These are phyloP conservation scores for Actinopyga echinites DNA, from an alignment of 53 echinoderm and acorn worm genomes.

Conservation along the genomic window DNA sequence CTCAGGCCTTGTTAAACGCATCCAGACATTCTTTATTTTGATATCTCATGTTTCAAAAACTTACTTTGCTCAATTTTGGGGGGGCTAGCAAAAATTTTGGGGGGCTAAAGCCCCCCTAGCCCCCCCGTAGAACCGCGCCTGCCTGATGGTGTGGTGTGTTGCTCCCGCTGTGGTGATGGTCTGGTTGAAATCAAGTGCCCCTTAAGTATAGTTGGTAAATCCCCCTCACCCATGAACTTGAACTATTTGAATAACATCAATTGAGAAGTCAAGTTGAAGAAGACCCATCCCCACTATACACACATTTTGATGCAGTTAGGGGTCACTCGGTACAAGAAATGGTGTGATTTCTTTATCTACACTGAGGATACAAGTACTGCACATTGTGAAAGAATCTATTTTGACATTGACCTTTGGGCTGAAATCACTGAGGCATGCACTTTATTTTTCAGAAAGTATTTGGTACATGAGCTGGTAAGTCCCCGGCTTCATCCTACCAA, in stretches of 20 bases:
- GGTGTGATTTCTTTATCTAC: too few relatives aligned
- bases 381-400: not conserved
- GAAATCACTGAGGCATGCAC: not conserved
- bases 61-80: too few relatives aligned
- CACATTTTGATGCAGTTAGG: too few relatives aligned
- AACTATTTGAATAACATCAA: not conserved
- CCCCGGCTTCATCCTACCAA: too few relatives aligned
- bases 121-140: too few relatives aligned
- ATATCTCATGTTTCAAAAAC: too few relatives aligned
- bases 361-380: not conserved
- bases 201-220: not conserved
- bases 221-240: not conserved
- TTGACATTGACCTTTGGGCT: not conserved
- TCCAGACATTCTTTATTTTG: too few relatives aligned
- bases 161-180: not conserved
- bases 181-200: not conserved
- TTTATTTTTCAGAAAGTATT: not conserved
- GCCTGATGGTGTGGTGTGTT: not conserved
- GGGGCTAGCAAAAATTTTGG: too few relatives aligned
- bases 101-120: too few relatives aligned
- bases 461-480: not conserved
- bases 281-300: too few relatives aligned
- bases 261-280: not conserved
- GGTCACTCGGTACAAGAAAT: too few relatives aligned
- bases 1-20: too few relatives aligned